Conservation (phyloP, 2,113 vertebrate species). For the Microtus richardsoni region DNA sequence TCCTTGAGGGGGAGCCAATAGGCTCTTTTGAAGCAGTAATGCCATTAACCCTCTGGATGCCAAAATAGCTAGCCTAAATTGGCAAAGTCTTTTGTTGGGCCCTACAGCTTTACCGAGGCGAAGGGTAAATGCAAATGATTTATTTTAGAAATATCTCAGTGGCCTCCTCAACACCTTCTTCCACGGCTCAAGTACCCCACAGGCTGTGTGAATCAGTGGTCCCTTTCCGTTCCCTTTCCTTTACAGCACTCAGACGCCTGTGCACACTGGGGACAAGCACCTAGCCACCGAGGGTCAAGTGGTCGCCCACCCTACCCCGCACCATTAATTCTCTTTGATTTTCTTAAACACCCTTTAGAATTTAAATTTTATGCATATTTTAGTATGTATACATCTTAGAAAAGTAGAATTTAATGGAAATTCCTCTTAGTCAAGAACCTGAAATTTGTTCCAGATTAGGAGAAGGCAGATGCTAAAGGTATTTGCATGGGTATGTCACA, state of each 20-base stretch:
- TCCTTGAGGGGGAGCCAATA: constrained; percentile 88
- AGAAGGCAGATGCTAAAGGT: background rate
- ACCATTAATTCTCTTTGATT: constrained; percentile 53
- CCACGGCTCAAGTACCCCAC: background rate
- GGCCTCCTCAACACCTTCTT: constrained; percentile 56
- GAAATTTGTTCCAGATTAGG: constrained; percentile 48
- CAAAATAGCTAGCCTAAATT: constrained; percentile 78
- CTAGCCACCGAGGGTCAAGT: constrained; percentile 61
- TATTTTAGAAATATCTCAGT: constrained; percentile 63
- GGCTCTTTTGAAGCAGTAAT: constrained; percentile 86
- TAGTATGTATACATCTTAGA: constrained; percentile 32
- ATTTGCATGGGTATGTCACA: background rate
- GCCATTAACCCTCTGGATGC: constrained; percentile 88
- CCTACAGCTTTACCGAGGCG: constrained; percentile 60
- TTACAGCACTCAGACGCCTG: constrained; percentile 40
- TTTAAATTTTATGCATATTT: background rate
- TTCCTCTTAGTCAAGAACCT: constrained; percentile 46
- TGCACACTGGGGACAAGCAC: constrained; percentile 52
- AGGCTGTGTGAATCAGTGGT: background rate
- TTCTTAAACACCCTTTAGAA: constrained; percentile 59
- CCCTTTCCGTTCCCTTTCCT: constrained; percentile 51
- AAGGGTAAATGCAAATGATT: constrained; percentile 64
- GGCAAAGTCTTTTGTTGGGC: constrained; percentile 65
- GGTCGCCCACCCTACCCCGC: background rate
- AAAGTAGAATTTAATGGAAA: constrained; percentile 49